phyloP scores from a whole-genome alignment of 2,797 vertebrate species.

The Euthynnus affinis region DNA sequence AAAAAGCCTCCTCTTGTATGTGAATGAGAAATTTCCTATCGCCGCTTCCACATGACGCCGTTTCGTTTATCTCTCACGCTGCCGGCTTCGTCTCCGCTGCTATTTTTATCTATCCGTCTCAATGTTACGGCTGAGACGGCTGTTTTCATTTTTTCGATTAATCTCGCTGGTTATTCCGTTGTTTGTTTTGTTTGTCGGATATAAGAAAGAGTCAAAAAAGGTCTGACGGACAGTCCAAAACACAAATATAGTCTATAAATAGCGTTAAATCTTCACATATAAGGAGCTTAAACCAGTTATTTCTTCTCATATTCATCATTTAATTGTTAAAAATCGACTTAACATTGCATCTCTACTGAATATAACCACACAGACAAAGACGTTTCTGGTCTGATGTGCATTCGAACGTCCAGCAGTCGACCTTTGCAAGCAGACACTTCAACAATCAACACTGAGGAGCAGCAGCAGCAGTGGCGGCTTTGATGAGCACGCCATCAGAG shows the following conservation, averaged over 20 bases:
- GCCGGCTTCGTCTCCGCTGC: background rate
- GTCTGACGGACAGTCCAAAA: background rate
- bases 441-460: background rate
- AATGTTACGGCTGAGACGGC: too few species aligned
- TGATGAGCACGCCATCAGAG: conserved; percentile 33
- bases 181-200: too few species aligned
- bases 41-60: background rate
- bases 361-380: conserved; percentile 6
- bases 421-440: conserved; percentile 7
- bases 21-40: background rate
- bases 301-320: too few species aligned
- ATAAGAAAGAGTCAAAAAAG: too few species aligned
- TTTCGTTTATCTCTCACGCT: background rate
- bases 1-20: background rate
- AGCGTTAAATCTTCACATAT: background rate
- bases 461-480: conserved; percentile 9
- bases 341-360: background rate
- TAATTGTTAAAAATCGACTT: too few species aligned
- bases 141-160: background rate
- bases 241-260: background rate
- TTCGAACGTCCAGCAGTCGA: conserved; percentile 16
- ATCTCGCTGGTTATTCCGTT: too few species aligned
- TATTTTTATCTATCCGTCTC: too few species aligned
- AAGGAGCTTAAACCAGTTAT: too few species aligned
- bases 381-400: background rate